Percentiles rank a stretch among this genome's conserved stretches.
These are phyloP conservation scores for Dascyllus trimaculatus DNA, from an alignment of 2,113 vertebrate species.

Conservation along the genomic window DNA sequence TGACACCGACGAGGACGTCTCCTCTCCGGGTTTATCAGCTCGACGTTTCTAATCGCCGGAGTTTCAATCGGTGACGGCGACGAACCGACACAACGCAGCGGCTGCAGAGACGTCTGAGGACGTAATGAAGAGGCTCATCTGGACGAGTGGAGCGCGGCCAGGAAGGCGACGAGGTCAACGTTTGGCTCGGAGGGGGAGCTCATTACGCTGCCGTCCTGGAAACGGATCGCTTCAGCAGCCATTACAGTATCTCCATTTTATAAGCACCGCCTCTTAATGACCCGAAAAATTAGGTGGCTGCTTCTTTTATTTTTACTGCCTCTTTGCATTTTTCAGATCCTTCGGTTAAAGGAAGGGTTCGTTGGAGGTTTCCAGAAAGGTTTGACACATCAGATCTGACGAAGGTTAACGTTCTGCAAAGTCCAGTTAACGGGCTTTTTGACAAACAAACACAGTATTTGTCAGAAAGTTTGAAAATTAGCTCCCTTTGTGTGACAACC, in stretches of 20 bases:
- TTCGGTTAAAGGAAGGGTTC: not conserved
- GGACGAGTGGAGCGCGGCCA: constrained; percentile 19
- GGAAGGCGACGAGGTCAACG: constrained; percentile 7
- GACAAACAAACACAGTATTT: not conserved
- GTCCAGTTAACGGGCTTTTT: constrained; percentile 31
- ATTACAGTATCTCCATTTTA: constrained; percentile 20
- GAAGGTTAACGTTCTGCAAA: constrained; percentile 16
- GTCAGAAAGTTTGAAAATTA: constrained; percentile 39
- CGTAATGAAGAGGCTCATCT: constrained; percentile 53
- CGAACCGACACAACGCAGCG: not conserved
- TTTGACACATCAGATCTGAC: not conserved
- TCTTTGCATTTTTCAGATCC: not conserved
- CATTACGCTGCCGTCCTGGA: constrained; percentile 17
- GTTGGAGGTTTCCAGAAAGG: not conserved
- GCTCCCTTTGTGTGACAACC: constrained; percentile 23
- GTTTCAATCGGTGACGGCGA: constrained; percentile 26
- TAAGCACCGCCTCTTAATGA: constrained; percentile 35
- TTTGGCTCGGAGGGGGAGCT: not conserved
- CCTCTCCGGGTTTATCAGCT: too few species aligned
- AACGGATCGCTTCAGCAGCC: constrained; percentile 23
- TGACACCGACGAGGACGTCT: too few species aligned
- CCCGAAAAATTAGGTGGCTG: not conserved
- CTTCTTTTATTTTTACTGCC: not conserved
- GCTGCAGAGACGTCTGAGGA: constrained; percentile 15
- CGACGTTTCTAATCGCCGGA: constrained; percentile 45